Evolutionary conservation across 1,140 invertebrate species (phyloP).

Genomic region (Matsumurasca onukii): DNA sequence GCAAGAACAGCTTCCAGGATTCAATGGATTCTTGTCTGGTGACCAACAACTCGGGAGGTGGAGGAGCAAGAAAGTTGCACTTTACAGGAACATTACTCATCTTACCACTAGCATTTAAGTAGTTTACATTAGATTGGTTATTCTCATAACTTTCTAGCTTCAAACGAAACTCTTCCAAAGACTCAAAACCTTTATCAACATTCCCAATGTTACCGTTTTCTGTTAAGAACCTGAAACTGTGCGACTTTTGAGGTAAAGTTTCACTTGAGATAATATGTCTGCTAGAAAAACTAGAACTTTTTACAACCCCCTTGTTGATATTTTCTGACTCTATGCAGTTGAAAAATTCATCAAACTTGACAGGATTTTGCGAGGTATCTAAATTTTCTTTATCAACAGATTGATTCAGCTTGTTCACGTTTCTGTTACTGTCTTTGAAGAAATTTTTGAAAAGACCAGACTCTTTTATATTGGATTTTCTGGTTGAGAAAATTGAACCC

Average conservation of each 20-base stretch:
- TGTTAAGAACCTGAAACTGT: neutral
- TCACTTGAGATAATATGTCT: neutral
- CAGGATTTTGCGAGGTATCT: neutral
- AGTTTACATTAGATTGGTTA: neutral
- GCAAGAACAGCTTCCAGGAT: conserved; percentile 37
- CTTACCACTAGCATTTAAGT: neutral
- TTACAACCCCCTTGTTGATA: neutral
- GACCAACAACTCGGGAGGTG: conserved; percentile 33
- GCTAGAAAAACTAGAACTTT: conserved; percentile 11
- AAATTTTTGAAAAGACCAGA: neutral
- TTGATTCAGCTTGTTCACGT: neutral
- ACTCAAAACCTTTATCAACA: neutral
- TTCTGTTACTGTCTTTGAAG: neutral
- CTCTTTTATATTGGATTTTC: too few species aligned
- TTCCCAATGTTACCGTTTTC: neutral
- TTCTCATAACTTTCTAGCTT: conserved; percentile 2
- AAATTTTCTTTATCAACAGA: neutral
- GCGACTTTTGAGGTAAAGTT: conserved; percentile 7
- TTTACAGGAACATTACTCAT: conserved; percentile 3
- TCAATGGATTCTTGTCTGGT: conserved; percentile 33
- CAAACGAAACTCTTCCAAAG: neutral
- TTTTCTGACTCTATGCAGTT: neutral
- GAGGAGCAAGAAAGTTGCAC: conserved; percentile 33
- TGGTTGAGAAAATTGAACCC: too few species aligned
- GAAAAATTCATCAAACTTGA: conserved; percentile 10